Conservation (phyloP, 2,888 invertebrate species). For the Ophioninae sp. region DNA sequence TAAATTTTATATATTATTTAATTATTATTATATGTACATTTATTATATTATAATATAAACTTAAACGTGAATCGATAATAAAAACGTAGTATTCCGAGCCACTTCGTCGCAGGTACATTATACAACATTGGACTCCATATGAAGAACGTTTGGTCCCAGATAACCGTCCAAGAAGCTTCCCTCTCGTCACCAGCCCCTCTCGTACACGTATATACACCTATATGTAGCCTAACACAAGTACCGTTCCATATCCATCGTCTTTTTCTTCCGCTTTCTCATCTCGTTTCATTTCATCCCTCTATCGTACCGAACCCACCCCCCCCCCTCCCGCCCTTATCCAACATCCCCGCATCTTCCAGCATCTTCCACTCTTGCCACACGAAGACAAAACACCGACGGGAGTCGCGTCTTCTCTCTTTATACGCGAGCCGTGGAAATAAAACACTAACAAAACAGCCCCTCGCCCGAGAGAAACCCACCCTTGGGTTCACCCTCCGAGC, state of each 20-base stretch:
- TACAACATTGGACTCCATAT: constrained; percentile 31
- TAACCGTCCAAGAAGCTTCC: constrained; percentile 58
- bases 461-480: constrained; percentile 53
- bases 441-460: constrained; percentile 76
- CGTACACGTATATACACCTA: not conserved
- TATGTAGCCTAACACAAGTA: not conserved
- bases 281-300: constrained; percentile 49
- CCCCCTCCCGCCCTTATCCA: constrained; percentile 42
- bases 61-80: not conserved
- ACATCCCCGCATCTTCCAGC: constrained; percentile 51
- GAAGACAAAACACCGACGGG: constrained; percentile 71
- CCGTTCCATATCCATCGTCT: constrained; percentile 41
- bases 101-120: constrained; percentile 12
- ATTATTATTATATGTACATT: no score
- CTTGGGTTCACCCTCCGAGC: constrained; percentile 26
- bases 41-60: no score
- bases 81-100: constrained; percentile 1
- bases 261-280: constrained; percentile 55
- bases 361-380: constrained; percentile 48
- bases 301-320: constrained; percentile 44
- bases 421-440: constrained; percentile 70
- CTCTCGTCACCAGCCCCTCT: constrained; percentile 54
- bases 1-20: no score
- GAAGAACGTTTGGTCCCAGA: constrained; percentile 47
- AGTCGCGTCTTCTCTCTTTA: constrained; percentile 55